Base-by-base conservation (phyloP, 2,113 vertebrate species). In the Pica pica region DNA sequence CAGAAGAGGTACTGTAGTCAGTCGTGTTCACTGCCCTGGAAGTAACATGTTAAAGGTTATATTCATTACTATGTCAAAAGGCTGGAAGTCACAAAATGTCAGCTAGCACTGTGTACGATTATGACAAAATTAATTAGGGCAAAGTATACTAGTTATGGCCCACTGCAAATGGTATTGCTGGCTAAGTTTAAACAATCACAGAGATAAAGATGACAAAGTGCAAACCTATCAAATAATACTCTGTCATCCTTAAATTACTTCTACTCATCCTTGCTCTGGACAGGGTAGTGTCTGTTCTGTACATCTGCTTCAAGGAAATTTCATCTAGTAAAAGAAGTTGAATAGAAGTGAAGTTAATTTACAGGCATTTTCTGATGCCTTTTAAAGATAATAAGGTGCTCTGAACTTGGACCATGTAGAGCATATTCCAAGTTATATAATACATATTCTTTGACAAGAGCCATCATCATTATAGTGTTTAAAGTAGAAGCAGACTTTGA, bases 31-130 rank as follows among this genome's bases (percentile, higher is more conserved):
- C 22, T 53, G 39, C 26, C 24, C 67, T 89, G 60, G 63, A 94
- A 96, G 47, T 90, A 94, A 93, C 37, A 55, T 68, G 63, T 52
- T 94, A 96, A 95, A 95, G 64, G 69, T 97, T 97, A 92, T 92
- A 79, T 67, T 95, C 77, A 90, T 93, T 93, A 93, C 74, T 35
- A 23, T 83, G 95, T 94, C 73, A 86, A 87, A 92, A 83, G 85
- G 37, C 50, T 91, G 90, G 28, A 85, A 88, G 57, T 89, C 94
- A 53, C 30, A 92, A 96, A 96, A 94, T 89, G 78, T 81, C 94
- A 90, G 27, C 60, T 75, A 80, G 67, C 37, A 65, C 23, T 39
- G 24, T 73, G 69, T 69, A 82, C 91, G 92, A 90, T 84, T 49
- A 84, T 87, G 86, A 94, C 91, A 86, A 35, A 95, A 94, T 95